A percentile compares a stretch with the other conserved stretches of the same genome.
These are phyloP conservation scores for Piezodorus guildinii DNA, from an alignment of 1,140 invertebrate genomes.

Conservation along the genomic window DNA sequence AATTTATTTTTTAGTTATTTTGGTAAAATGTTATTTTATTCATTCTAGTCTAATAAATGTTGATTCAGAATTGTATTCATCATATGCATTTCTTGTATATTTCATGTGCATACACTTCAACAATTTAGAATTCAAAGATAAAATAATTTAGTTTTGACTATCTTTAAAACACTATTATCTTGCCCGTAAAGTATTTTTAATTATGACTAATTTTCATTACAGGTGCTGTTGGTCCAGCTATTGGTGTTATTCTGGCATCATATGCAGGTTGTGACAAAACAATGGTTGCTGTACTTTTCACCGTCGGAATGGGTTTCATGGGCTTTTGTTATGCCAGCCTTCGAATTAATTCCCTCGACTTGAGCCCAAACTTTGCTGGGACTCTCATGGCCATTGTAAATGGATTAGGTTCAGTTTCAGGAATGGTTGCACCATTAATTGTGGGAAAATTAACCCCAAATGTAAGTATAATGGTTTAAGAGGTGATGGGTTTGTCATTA, in stretches of 20 bases:
- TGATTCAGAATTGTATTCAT: too few relatives aligned
- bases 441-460: slow-evolving; percentile 60
- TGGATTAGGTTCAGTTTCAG: slow-evolving; percentile 59
- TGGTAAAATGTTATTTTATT: too few relatives aligned
- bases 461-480: slow-evolving; percentile 40
- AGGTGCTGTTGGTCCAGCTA: slow-evolving; percentile 59
- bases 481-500: too few relatives aligned
- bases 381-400: slow-evolving; percentile 69
- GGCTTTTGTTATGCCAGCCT: slow-evolving; percentile 53
- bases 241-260: slow-evolving; percentile 60
- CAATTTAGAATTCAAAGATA: too few relatives aligned
- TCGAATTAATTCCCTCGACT: slow-evolving; percentile 63
- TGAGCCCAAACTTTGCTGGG: slow-evolving; percentile 65
- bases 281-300: slow-evolving; percentile 52
- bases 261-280: slow-evolving; percentile 46
- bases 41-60: too few relatives aligned
- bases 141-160: too few relatives aligned
- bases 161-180: too few relatives aligned
- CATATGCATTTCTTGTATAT: too few relatives aligned
- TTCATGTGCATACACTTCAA: too few relatives aligned
- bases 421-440: slow-evolving; percentile 61
- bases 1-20: too few relatives aligned
- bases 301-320: slow-evolving; percentile 54
- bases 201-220: slow-evolving; percentile 33
- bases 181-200: too few relatives aligned